Percentiles rank a stretch among this genome's conserved stretches.
Conservation (phyloP, 2,888 invertebrate species). For the Habrosyne pyritoides region DNA sequence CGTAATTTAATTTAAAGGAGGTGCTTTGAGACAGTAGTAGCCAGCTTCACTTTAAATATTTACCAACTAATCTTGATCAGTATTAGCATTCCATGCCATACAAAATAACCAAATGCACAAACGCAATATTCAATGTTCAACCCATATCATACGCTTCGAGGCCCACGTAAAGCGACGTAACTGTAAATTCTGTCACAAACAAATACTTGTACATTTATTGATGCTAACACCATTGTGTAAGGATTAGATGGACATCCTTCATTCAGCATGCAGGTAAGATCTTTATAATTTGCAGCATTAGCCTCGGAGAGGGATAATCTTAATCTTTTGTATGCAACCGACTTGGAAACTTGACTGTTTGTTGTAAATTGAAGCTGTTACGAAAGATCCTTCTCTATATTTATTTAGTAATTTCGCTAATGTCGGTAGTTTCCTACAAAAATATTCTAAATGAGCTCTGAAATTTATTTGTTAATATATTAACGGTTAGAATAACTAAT, state of each 20-base stretch:
- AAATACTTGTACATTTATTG: conserved; percentile 63
- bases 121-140: conserved; percentile 48
- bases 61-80: not conserved
- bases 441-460: no score
- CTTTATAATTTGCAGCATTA: conserved; percentile 47
- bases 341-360: conserved; percentile 19
- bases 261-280: conserved; percentile 70
- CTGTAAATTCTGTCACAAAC: conserved; percentile 74
- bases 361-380: not conserved
- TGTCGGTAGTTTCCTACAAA: no score
- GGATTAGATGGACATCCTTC: conserved; percentile 65
- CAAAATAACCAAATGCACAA: conserved; percentile 31
- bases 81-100: conserved; percentile 1
- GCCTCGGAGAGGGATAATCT: conserved; percentile 59
- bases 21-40: no score
- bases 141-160: conserved; percentile 54
- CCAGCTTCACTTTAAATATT: not conserved
- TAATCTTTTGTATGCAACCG: conserved; percentile 55
- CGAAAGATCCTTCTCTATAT: not conserved
- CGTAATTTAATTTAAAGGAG: no score
- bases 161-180: conserved; percentile 54
- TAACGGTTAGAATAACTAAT: no score
- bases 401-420: not conserved
- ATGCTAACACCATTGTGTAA: conserved; percentile 64
- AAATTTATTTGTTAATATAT: no score